Evolutionary conservation across 2,888 invertebrate genomes (phyloP).

Genomic region (Troglohyphantes excavatus): DNA sequence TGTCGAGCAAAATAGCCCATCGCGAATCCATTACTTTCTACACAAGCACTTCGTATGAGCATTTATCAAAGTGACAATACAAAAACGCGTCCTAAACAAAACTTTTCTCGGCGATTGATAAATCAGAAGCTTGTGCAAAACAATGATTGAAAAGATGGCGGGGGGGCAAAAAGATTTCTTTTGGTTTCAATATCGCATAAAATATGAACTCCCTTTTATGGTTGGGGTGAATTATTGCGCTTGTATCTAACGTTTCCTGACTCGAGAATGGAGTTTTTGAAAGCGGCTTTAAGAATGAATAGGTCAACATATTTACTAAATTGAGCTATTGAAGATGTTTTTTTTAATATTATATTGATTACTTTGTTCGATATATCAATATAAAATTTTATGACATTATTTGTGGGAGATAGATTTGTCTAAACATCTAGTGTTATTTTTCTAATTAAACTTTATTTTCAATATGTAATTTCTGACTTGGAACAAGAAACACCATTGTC

Average conservation of each 20-base stretch:
- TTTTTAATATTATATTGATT: too few species aligned
- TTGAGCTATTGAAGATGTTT: not conserved
- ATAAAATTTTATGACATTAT: too few species aligned
- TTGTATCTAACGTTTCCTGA: slow-evolving; percentile 41
- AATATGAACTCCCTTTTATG: slow-evolving; percentile 69
- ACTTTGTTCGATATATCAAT: too few species aligned
- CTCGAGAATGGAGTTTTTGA: slow-evolving; percentile 11
- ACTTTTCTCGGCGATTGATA: slow-evolving; percentile 41
- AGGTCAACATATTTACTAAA: slow-evolving; percentile 46
- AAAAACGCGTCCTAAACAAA: slow-evolving; percentile 59
- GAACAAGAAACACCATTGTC: too few species aligned
- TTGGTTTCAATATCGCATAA: slow-evolving; percentile 69
- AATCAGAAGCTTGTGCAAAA: slow-evolving; percentile 18
- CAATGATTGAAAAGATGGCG: slow-evolving; percentile 67
- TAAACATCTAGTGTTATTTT: too few species aligned
- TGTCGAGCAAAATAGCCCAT: not conserved
- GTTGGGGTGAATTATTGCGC: slow-evolving; percentile 47
- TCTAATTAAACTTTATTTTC: too few species aligned
- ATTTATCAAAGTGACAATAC: slow-evolving; percentile 51
- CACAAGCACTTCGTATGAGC: slow-evolving; percentile 7
- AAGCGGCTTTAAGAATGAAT: not conserved
- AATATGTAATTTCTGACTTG: too few species aligned
- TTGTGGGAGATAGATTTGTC: too few species aligned
- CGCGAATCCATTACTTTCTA: slow-evolving; percentile 34
- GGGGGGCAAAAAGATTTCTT: slow-evolving; percentile 34